These are phyloP conservation scores for Cremastinae sp. DNA, from an alignment of 2,888 invertebrate species.

Conservation along the genomic window DNA sequence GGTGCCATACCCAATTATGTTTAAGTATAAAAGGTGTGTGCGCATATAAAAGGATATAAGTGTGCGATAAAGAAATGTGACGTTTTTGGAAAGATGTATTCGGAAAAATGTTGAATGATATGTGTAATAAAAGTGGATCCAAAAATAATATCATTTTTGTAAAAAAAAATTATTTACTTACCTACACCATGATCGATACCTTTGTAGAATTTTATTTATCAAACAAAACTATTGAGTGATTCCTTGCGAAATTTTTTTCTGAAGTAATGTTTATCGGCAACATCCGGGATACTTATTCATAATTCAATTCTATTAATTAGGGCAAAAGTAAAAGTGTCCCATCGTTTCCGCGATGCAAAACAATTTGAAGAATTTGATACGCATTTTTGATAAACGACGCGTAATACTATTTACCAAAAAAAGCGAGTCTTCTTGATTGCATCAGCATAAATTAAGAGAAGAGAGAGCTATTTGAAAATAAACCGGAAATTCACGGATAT, in stretches of 20 bases:
- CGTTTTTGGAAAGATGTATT: conserved; percentile 40
- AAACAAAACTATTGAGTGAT: too few species aligned
- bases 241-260: too few species aligned
- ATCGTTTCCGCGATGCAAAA: too few species aligned
- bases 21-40: conserved; percentile 52
- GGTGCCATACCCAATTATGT: conserved; percentile 76
- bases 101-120: conserved; percentile 40
- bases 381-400: background rate
- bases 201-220: too few species aligned
- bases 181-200: background rate
- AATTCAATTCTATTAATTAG: too few species aligned
- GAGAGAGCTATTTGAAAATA: conserved; percentile 6
- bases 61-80: conserved; percentile 29
- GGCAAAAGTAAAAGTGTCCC: too few species aligned
- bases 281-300: background rate
- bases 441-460: conserved; percentile 17
- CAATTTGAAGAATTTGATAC: too few species aligned
- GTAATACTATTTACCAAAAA: conserved; percentile 1
- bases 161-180: background rate
- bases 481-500: conserved; percentile 31
- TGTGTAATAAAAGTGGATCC: conserved; percentile 55
- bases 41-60: too few species aligned
- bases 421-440: background rate
- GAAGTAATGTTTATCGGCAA: background rate
- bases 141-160: conserved; percentile 7